Percentiles rank a stretch among this genome's conserved stretches.
Conservation (phyloP, 2,797 vertebrate genomes). For the Acipenser transmontanus region DNA sequence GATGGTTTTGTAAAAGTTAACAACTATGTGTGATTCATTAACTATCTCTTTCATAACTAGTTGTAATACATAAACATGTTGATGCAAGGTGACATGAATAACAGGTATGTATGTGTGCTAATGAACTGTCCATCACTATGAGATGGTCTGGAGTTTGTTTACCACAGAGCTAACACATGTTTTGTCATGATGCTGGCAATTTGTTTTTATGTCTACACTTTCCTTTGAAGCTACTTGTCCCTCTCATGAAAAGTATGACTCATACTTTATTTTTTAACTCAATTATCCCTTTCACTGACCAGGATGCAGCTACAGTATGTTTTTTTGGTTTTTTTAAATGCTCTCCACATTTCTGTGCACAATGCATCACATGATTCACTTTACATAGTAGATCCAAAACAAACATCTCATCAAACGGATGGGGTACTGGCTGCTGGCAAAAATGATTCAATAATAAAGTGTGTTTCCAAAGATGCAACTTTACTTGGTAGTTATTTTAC, state of each 20-base stretch:
- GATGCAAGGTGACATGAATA: too few species aligned
- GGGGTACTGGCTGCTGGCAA: neutral
- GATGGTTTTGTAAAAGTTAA: too few species aligned
- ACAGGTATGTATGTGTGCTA: too few species aligned
- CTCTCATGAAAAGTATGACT: constrained; percentile 15
- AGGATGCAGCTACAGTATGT: neutral
- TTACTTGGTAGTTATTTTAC: too few species aligned
- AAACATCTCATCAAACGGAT: constrained; percentile 1
- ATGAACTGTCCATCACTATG: too few species aligned
- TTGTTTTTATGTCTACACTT: neutral
- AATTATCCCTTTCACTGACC: neutral
- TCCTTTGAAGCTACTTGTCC: constrained; percentile 16
- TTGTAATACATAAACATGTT: too few species aligned
- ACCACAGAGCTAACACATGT: too few species aligned
- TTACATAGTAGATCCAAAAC: neutral
- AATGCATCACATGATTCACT: constrained; percentile 3
- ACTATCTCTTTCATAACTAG: too few species aligned
- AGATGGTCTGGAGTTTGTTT: too few species aligned
- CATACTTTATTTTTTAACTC: constrained; percentile 4
- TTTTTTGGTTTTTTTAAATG: constrained; percentile 1
- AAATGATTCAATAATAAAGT: neutral
- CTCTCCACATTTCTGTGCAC: constrained; percentile 8
- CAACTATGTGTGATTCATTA: too few species aligned
- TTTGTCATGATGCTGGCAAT: too few species aligned
- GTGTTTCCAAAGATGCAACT: too few species aligned